Evolutionary conservation across 1,140 invertebrate genomes (phyloP).

Genomic region (Aleiodes sp.): DNA sequence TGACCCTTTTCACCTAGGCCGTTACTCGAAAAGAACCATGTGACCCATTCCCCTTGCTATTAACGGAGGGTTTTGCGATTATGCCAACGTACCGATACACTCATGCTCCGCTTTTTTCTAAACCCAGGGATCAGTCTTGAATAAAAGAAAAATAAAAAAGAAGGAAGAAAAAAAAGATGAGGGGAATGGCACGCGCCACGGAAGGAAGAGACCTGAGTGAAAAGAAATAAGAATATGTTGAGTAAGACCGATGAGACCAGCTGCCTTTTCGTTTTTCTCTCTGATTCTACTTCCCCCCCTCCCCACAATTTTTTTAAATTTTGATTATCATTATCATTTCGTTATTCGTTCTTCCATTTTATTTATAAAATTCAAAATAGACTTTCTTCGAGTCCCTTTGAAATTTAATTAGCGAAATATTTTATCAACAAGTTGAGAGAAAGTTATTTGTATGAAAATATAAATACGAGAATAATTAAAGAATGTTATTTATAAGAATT

Average conservation of each 20-base stretch:
- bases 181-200: slow-evolving; percentile 42
- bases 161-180: slow-evolving; percentile 35
- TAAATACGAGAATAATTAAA: no score
- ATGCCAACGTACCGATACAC: slow-evolving; percentile 28
- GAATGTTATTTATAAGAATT: not conserved
- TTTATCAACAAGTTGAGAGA: no score
- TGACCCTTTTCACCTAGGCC: not conserved
- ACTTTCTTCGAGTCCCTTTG: no score
- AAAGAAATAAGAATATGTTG: slow-evolving; percentile 29
- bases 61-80: slow-evolving; percentile 11
- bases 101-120: slow-evolving; percentile 24
- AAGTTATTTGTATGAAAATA: no score
- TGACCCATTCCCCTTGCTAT: slow-evolving; percentile 12
- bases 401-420: no score
- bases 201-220: slow-evolving; percentile 26
- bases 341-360: not conserved
- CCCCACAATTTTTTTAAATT: slow-evolving; percentile 14
- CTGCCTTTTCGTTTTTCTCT: slow-evolving; percentile 36
- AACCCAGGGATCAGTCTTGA: slow-evolving; percentile 30
- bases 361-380: no score
- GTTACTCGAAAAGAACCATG: slow-evolving; percentile 13
- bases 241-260: slow-evolving; percentile 37
- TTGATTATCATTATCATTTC: slow-evolving; percentile 11
- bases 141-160: slow-evolving; percentile 28
- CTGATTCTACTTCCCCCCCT: slow-evolving; percentile 15